Conservation (phyloP, 2,888 invertebrate species). For the Cerastoderma edule region DNA sequence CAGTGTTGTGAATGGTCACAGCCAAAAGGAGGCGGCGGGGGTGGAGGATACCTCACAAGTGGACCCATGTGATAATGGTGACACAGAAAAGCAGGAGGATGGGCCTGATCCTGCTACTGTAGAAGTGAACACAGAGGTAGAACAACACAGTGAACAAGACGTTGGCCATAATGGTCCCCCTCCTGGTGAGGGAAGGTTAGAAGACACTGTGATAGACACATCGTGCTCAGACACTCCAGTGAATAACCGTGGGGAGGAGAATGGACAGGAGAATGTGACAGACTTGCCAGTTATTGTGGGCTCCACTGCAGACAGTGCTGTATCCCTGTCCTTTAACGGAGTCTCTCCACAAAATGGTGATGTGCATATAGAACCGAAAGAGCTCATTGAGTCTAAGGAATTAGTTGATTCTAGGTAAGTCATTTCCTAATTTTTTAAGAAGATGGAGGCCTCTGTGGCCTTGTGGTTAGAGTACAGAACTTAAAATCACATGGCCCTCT, state of each 20-base stretch:
- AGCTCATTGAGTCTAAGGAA: conserved; percentile 64
- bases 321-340: conserved; percentile 59
- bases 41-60: no score
- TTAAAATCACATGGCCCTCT: no score
- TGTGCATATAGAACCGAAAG: conserved; percentile 58
- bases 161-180: conserved; percentile 12
- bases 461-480: no score
- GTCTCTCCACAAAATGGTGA: conserved; percentile 63
- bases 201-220: conserved; percentile 49
- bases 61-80: no score
- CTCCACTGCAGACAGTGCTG: conserved; percentile 56
- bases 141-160: not conserved
- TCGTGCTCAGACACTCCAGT: conserved; percentile 28
- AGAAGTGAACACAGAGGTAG: not conserved
- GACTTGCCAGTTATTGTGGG: conserved; percentile 43
- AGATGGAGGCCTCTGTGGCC: no score
- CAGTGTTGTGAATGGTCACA: no score
- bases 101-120: not conserved
- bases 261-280: conserved; percentile 11
- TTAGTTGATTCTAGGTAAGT: conserved; percentile 70
- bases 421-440: no score
- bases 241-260: conserved; percentile 21
- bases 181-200: conserved; percentile 23
- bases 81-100: conserved; percentile 19
- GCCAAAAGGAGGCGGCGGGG: no score